A percentile compares a stretch with the other conserved stretches of the same genome.
phyloP scores from a whole-genome alignment of 2,797 vertebrate genomes.

The Okamejei kenojei region DNA sequence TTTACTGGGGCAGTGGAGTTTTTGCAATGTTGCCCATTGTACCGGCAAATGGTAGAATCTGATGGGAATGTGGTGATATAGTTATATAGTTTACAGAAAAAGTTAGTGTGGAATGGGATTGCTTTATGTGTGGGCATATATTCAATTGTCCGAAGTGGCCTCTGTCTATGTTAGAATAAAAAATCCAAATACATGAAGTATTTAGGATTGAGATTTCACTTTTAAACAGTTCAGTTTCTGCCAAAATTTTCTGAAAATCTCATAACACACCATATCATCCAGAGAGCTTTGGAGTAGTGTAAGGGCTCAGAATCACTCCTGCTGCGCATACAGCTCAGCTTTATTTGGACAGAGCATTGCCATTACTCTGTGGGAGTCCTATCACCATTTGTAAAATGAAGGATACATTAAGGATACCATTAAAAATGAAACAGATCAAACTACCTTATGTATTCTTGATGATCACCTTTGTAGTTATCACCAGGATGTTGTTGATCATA shows the following conservation, averaged over 20 bases:
- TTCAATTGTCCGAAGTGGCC: no score
- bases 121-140: no score
- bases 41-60: no score
- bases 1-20: no score
- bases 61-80: no score
- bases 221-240: background rate
- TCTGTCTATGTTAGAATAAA: no score
- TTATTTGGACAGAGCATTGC: background rate
- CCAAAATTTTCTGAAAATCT: background rate
- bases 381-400: background rate
- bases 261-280: background rate
- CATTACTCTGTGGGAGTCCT: background rate
- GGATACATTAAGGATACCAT: background rate
- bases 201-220: background rate
- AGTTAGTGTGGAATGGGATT: no score
- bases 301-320: background rate
- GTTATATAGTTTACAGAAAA: no score
- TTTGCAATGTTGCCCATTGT: no score
- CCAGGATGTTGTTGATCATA: background rate
- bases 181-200: no score
- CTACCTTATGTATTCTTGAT: background rate
- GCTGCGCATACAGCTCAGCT: background rate
- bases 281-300: background rate
- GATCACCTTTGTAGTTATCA: background rate
- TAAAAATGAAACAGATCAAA: background rate